These are phyloP conservation scores for Gouania willdenowi DNA, from an alignment of 2,797 vertebrate species.

Conservation along the genomic window DNA sequence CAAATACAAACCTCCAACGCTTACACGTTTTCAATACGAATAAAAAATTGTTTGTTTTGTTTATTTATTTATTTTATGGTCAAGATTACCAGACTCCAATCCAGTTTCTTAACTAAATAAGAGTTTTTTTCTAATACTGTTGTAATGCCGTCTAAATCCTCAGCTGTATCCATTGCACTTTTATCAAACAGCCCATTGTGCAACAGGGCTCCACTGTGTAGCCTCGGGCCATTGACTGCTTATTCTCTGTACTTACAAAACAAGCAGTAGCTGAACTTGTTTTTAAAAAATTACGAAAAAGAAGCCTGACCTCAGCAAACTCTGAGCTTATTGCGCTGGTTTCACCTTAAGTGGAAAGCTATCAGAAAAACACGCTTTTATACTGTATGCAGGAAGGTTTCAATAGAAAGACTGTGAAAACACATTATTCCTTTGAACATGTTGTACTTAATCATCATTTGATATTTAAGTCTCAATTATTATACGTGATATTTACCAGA, in stretches of 20 bases:
- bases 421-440: too few species aligned
- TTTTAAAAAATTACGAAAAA: conserved; percentile 16
- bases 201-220: conserved; percentile 39
- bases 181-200: conserved; percentile 54
- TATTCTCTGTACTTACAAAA: conserved; percentile 27
- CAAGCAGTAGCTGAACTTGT: conserved; percentile 22
- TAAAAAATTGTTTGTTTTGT: too few species aligned
- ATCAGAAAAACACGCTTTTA: too few species aligned
- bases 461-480: background rate
- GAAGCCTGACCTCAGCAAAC: conserved; percentile 12
- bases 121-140: conserved; percentile 26
- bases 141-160: conserved; percentile 47
- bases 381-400: too few species aligned
- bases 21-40: too few species aligned
- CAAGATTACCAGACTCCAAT: conserved; percentile 34
- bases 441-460: too few species aligned
- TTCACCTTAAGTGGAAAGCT: conserved; percentile 15
- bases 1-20: background rate
- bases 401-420: too few species aligned
- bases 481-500: conserved; percentile 1
- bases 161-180: conserved; percentile 54
- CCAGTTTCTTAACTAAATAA: conserved; percentile 39
- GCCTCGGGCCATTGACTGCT: conserved; percentile 36
- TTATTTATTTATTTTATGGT: conserved; percentile 20
- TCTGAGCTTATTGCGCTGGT: conserved; percentile 9